Evolutionary conservation across 2,797 vertebrate genomes (phyloP).

Genomic region (Atherinosoma microstoma): DNA sequence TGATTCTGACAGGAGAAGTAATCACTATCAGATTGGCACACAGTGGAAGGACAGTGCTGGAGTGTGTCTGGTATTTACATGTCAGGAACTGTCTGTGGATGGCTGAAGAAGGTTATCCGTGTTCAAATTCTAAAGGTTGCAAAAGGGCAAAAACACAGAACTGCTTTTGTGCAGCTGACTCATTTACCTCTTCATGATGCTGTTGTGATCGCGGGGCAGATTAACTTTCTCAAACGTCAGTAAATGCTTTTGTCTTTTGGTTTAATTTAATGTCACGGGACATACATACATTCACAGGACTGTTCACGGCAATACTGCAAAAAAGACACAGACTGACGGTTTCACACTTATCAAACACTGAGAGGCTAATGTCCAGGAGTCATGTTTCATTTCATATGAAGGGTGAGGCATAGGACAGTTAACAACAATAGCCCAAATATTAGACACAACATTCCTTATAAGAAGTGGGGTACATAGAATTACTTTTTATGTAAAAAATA

Average conservation of each 20-base stretch:
- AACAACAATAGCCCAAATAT: constrained; percentile 24
- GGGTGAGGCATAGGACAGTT: neutral
- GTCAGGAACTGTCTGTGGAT: constrained; percentile 31
- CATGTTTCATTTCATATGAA: neutral
- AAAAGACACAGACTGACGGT: constrained; percentile 12
- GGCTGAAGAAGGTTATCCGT: constrained; percentile 52
- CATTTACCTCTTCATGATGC: constrained; percentile 8
- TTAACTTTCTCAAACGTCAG: constrained; percentile 42
- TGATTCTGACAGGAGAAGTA: constrained; percentile 39
- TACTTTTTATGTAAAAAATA: neutral
- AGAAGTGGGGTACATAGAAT: constrained; percentile 12
- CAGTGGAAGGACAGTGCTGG: constrained; percentile 19
- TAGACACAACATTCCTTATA: constrained; percentile 12
- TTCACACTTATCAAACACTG: constrained; percentile 26
- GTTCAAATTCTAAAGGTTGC: constrained; percentile 70
- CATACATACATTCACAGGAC: constrained; percentile 42
- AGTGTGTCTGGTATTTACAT: constrained; percentile 42
- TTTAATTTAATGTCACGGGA: constrained; percentile 71
- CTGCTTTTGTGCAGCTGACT: constrained; percentile 40
- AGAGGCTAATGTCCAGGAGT: constrained; percentile 11
- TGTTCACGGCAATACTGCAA: constrained; percentile 40
- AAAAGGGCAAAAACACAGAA: constrained; percentile 67
- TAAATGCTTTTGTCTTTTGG: constrained; percentile 43
- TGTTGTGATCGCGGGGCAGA: constrained; percentile 25
- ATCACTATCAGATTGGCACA: constrained; percentile 47